These are phyloP conservation scores for Omphaloscelis lunosa DNA, from an alignment of 2,888 invertebrate genomes.

Conservation along the genomic window DNA sequence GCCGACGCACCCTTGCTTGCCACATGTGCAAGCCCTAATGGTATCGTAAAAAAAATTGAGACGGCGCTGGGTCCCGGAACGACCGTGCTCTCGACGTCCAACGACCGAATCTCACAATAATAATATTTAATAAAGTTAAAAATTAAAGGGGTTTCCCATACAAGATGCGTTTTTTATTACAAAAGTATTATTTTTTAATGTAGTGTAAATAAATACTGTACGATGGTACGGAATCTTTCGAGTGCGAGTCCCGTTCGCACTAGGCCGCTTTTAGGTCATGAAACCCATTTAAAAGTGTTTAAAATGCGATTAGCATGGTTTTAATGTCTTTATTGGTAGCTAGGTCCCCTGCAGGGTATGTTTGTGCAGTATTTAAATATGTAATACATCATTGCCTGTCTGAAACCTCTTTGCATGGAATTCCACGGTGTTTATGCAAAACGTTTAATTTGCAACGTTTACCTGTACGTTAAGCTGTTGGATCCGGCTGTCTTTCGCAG, in stretches of 20 bases:
- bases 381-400: constrained; percentile 59
- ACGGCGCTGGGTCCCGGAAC: no score
- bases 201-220: no score
- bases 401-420: constrained; percentile 3
- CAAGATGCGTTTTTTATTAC: background rate
- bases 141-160: background rate
- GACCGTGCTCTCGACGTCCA: no score
- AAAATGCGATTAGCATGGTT: constrained; percentile 71
- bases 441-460: constrained; percentile 10
- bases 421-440: constrained; percentile 25
- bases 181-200: no score
- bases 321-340: constrained; percentile 57
- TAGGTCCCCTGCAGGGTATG: constrained; percentile 41
- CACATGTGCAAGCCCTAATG: no score
- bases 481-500: no score
- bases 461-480: background rate
- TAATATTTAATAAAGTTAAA: background rate
- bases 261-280: constrained; percentile 30
- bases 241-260: background rate
- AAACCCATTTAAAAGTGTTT: constrained; percentile 74
- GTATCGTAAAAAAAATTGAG: no score
- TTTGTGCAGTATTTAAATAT: constrained; percentile 50
- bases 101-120: no score
- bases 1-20: no score
- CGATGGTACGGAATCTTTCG: background rate